These are phyloP conservation scores for Drosophila sturtevanti DNA, from an alignment of 1,140 invertebrate species.

Conservation along the genomic window DNA sequence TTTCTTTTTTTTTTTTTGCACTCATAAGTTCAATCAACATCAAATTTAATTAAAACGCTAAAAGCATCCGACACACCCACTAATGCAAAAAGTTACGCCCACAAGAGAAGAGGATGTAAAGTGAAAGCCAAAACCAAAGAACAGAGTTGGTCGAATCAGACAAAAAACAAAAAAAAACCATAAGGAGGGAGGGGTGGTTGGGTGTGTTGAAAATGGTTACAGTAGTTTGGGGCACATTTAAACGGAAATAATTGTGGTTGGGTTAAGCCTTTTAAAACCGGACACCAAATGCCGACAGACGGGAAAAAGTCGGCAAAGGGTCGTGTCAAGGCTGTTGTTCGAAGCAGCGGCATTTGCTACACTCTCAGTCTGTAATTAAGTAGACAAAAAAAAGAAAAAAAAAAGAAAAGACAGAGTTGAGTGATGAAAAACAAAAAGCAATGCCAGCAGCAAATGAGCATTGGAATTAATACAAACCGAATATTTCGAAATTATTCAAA, in stretches of 20 bases:
- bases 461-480: too few species aligned
- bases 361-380: conserved; percentile 65
- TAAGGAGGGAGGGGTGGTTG: conserved; percentile 16
- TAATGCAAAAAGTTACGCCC: conserved; percentile 42
- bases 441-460: too few species aligned
- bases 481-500: too few species aligned
- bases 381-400: conserved; percentile 29
- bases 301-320: too few species aligned
- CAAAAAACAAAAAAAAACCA: background rate
- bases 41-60: conserved; percentile 80
- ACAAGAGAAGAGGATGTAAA: conserved; percentile 19
- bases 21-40: conserved; percentile 80
- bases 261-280: conserved; percentile 11
- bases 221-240: conserved; percentile 41
- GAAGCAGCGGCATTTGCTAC: conserved; percentile 54
- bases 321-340: conserved; percentile 5
- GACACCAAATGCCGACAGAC: conserved; percentile 16
- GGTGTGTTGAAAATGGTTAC: conserved; percentile 30
- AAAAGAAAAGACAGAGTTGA: background rate
- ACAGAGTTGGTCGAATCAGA: too few species aligned
- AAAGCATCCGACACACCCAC: conserved; percentile 65
- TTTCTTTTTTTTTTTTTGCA: conserved; percentile 23
- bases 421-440: background rate
- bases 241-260: conserved; percentile 77
- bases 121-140: conserved; percentile 7